Percentiles rank a stretch among this genome's conserved stretches.
These are phyloP conservation scores for Dendronephthya gigantea DNA, from an alignment of 64 coral and sea anemone genomes.

Conservation along the genomic window DNA sequence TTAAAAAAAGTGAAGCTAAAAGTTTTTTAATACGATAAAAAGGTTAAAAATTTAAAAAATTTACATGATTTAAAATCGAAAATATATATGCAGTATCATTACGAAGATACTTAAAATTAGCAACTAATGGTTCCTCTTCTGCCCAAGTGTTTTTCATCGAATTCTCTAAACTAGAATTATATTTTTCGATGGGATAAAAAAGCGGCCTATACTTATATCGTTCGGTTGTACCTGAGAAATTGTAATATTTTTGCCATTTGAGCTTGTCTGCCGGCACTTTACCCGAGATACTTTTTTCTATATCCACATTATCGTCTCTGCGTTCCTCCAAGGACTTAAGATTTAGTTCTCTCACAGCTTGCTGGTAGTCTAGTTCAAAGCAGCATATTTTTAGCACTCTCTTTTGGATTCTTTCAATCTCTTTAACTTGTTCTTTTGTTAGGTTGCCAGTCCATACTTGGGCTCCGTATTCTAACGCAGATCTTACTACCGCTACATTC, in stretches of 20 bases:
- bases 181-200: background rate
- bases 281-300: background rate
- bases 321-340: background rate
- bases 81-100: no score
- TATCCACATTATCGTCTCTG: background rate
- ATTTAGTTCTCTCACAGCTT: background rate
- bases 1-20: no score
- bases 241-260: background rate
- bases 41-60: no score
- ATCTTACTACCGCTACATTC: background rate
- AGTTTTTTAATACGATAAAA: no score
- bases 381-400: background rate
- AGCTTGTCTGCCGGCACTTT: background rate
- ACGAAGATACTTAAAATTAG: no score
- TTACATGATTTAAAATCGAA: no score
- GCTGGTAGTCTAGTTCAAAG: background rate
- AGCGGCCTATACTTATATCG: background rate
- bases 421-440: background rate
- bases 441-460: slow-evolving; percentile 2
- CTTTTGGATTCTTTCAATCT: background rate
- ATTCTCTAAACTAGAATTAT: background rate
- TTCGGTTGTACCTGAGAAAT: background rate
- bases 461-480: background rate
- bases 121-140: no score
- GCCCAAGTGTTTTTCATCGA: no score